Conservation (phyloP, 64 coral and sea anemone genomes). For the Anthopleura sola region DNA sequence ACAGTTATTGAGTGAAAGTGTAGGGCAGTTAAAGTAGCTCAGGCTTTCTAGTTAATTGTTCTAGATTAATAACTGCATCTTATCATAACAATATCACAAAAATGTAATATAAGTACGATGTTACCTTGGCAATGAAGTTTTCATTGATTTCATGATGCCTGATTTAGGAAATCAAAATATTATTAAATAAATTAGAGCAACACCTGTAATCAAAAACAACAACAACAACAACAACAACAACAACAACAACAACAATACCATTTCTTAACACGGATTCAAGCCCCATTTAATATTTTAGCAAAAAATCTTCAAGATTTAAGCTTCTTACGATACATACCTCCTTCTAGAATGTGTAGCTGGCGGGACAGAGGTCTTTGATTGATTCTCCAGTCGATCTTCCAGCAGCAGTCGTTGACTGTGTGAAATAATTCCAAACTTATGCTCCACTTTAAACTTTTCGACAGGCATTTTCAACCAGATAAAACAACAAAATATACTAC, state of each 20-base stretch:
- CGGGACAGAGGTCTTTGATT: constrained; percentile 25
- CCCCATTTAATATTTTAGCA: too few relatives aligned
- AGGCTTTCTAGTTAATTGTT: too few relatives aligned
- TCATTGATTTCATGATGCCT: constrained; percentile 75
- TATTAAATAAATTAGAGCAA: too few relatives aligned
- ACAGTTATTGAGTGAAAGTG: too few relatives aligned
- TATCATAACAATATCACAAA: too few relatives aligned
- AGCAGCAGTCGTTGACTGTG: constrained; percentile 81
- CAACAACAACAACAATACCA: neutral
- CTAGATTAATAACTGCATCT: too few relatives aligned
- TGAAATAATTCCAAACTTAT: constrained; percentile 98
- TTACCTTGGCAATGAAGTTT: constrained; percentile 83
- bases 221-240: neutral
- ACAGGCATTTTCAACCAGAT: constrained; percentile 67
- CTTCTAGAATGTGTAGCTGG: constrained; percentile 62
- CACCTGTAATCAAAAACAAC: neutral
- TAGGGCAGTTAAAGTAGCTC: too few relatives aligned
- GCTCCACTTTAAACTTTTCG: constrained; percentile 76
- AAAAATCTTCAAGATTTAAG: neutral
- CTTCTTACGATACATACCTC: constrained; percentile 19
- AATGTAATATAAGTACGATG: too few relatives aligned
- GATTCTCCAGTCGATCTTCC: constrained; percentile 71
- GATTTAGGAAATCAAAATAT: too few relatives aligned
- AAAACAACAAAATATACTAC: neutral
- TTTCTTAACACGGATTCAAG: too few relatives aligned